phyloP scores from a whole-genome alignment of 2,888 invertebrate genomes.

The Blera fallax region DNA sequence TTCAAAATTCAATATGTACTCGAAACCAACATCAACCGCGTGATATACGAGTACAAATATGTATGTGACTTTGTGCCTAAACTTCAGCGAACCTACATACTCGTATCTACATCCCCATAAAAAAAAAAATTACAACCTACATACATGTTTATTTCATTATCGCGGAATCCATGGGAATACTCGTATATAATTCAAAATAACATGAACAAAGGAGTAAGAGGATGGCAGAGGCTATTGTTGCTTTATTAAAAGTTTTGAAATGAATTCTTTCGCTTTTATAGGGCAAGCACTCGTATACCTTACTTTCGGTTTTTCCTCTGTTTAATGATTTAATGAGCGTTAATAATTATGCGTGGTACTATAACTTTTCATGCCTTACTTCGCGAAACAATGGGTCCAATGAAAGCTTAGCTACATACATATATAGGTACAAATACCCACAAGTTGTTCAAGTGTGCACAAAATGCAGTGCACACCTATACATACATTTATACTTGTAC shows the following conservation, averaged over 20 bases:
- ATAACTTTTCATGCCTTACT: neutral
- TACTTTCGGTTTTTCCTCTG: neutral
- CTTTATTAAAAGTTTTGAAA: conserved; percentile 13
- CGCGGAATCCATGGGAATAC: neutral
- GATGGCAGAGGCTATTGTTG: neutral
- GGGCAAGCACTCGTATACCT: neutral
- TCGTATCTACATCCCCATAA: no score
- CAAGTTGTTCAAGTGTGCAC: neutral
- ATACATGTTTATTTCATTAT: neutral
- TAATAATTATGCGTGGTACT: conserved; percentile 17
- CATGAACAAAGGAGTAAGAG: conserved; percentile 13
- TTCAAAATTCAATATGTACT: neutral
- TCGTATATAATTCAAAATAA: neutral
- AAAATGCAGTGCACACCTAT: neutral
- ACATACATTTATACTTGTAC: no score
- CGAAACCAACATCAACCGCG: neutral
- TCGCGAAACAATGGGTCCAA: neutral
- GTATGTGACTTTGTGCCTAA: neutral
- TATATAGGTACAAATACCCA: no score
- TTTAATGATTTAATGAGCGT: conserved; percentile 25
- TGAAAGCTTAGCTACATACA: neutral
- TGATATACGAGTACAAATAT: neutral
- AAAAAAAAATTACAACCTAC: neutral
- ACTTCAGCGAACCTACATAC: neutral
- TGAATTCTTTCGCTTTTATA: conserved; percentile 8